These are phyloP conservation scores for Apolygus lucorum DNA, from an alignment of 1,140 invertebrate genomes.

Conservation along the genomic window DNA sequence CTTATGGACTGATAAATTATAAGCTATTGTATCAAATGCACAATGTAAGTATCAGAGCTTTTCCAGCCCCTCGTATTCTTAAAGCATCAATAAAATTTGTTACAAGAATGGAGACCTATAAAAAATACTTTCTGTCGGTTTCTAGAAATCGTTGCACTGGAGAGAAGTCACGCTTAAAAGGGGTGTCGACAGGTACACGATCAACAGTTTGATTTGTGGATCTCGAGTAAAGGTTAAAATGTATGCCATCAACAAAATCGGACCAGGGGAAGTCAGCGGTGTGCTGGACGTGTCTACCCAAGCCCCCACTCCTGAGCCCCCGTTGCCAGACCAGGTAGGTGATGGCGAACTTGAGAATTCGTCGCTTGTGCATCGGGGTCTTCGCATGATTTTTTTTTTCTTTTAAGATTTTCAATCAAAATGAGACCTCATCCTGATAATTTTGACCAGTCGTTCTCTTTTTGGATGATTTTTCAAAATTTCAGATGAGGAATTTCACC, in stretches of 20 bases:
- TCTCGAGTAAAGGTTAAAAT: not conserved
- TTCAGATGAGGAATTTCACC: too few relatives aligned
- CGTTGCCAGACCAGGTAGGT: not conserved
- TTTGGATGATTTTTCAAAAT: too few relatives aligned
- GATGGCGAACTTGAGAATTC: too few relatives aligned
- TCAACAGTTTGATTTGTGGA: not conserved
- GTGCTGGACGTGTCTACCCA: not conserved
- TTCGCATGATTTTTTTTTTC: too few relatives aligned
- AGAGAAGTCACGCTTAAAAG: not conserved
- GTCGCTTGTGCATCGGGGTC: too few relatives aligned
- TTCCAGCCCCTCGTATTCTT: too few relatives aligned
- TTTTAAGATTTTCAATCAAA: too few relatives aligned
- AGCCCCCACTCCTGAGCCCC: not conserved
- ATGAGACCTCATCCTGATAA: too few relatives aligned
- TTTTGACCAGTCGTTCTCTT: too few relatives aligned
- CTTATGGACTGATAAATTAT: not conserved
- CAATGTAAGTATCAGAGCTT: slow-evolving; percentile 16
- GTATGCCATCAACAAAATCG: not conserved
- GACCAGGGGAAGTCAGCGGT: not conserved
- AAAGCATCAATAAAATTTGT: too few relatives aligned
- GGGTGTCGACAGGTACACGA: not conserved
- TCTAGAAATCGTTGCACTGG: not conserved
- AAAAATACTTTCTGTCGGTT: too few relatives aligned
- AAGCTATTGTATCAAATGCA: slow-evolving; percentile 2
- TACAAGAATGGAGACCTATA: too few relatives aligned